Percentiles rank a stretch among this genome's conserved stretches.
phyloP scores from a whole-genome alignment of 1,140 invertebrate genomes.

The Trichonephila inaurata region DNA sequence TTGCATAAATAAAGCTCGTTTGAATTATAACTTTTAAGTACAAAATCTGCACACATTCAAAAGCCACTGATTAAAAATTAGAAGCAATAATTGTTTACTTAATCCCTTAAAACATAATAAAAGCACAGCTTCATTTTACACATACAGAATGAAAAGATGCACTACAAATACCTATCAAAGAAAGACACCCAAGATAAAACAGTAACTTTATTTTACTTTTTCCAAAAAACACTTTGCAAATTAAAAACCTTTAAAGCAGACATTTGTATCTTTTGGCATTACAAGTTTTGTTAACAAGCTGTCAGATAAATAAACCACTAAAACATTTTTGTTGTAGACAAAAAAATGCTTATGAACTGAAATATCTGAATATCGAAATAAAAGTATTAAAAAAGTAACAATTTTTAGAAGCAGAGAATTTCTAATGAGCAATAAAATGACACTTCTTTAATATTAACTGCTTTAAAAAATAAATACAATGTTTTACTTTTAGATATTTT shows the following conservation, averaged over 20 bases:
- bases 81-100: no score
- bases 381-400: neutral
- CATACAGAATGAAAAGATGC: no score
- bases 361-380: neutral
- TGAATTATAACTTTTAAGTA: no score
- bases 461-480: no score
- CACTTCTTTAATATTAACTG: neutral
- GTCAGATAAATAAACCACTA: neutral
- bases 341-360: neutral
- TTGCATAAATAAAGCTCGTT: no score
- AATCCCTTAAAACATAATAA: no score
- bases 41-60: no score
- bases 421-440: neutral
- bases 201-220: conserved; percentile 2
- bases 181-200: conserved; percentile 24
- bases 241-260: neutral
- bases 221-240: neutral
- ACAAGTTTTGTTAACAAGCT: conserved; percentile 8
- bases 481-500: no score
- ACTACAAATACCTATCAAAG: neutral
- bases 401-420: neutral
- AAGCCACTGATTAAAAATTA: no score
- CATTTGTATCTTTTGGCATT: neutral
- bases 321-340: neutral
- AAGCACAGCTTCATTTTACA: no score